These are phyloP conservation scores for Rhinichthys klamathensis DNA, from an alignment of 2,113 vertebrate genomes.

Conservation along the genomic window DNA sequence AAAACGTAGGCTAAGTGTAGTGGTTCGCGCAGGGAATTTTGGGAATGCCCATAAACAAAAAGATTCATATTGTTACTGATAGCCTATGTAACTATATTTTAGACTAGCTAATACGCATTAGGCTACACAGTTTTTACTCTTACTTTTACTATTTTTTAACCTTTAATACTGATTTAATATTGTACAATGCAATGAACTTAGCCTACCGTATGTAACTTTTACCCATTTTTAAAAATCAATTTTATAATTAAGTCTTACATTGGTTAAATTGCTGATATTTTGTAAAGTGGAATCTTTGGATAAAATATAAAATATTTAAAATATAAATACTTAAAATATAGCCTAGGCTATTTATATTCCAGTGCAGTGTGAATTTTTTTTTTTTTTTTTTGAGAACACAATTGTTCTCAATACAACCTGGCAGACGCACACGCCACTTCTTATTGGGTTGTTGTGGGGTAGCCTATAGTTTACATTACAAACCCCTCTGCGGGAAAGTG, in stretches of 20 bases:
- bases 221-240: too few relatives aligned
- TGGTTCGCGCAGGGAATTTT: neutral
- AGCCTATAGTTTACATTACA: slow-evolving; percentile 5
- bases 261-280: neutral
- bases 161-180: too few relatives aligned
- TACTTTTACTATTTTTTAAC: too few relatives aligned
- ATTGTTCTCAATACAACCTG: neutral
- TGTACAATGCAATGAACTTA: too few relatives aligned
- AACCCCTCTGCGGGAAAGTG: slow-evolving; percentile 44
- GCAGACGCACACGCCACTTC: neutral
- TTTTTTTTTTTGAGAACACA: neutral
- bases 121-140: rapidly evolving
- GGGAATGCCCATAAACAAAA: neutral
- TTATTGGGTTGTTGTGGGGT: slow-evolving; percentile 6
- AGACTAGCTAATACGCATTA: too few relatives aligned
- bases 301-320: too few relatives aligned
- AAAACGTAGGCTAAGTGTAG: neutral
- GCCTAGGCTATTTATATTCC: too few relatives aligned
- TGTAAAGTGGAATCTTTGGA: neutral
- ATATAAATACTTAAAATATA: too few relatives aligned
- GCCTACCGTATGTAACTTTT: too few relatives aligned
- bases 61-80: neutral
- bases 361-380: too few relatives aligned
- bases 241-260: too few relatives aligned
- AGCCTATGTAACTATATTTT: too few relatives aligned